Evolutionary conservation across 2,797 vertebrate genomes (phyloP).

Genomic region (Lacerta agilis): DNA sequence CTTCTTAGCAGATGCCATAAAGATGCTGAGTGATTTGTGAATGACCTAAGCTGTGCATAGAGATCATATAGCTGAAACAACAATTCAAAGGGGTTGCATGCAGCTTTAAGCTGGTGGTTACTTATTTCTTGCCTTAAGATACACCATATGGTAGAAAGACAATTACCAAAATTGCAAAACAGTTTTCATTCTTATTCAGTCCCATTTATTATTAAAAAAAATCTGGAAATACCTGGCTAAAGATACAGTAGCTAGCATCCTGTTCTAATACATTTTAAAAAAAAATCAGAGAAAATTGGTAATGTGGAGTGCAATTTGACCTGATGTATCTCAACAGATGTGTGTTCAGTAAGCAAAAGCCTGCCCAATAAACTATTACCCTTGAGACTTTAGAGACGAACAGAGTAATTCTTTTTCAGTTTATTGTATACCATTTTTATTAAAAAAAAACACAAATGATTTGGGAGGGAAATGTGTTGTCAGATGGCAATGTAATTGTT

Average conservation of each 20-base stretch:
- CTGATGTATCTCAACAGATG: background rate
- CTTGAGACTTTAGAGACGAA: background rate
- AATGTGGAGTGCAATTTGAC: background rate
- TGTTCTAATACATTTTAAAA: background rate
- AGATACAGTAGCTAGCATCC: background rate
- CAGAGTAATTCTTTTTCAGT: background rate
- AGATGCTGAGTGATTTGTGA: background rate
- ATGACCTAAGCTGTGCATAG: background rate
- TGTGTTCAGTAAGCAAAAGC: background rate
- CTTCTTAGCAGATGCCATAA: background rate
- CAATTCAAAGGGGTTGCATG: too few relatives aligned
- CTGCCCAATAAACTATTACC: background rate
- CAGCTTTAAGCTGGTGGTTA: background rate
- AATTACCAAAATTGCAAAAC: background rate
- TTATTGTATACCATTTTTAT: background rate
- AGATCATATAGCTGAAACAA: background rate
- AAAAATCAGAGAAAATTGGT: background rate
- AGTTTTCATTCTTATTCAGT: background rate
- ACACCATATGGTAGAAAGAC: background rate
- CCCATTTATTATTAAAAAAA: background rate
- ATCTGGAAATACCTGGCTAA: background rate
- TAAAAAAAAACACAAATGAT: background rate
- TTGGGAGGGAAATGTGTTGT: background rate
- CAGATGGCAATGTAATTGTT: too few relatives aligned
- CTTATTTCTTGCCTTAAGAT: background rate